Evolutionary conservation across 2,113 vertebrate species (phyloP), one percentile per base, ranked within the genome.

Genomic region (Zonotrichia leucophrys): DNA sequence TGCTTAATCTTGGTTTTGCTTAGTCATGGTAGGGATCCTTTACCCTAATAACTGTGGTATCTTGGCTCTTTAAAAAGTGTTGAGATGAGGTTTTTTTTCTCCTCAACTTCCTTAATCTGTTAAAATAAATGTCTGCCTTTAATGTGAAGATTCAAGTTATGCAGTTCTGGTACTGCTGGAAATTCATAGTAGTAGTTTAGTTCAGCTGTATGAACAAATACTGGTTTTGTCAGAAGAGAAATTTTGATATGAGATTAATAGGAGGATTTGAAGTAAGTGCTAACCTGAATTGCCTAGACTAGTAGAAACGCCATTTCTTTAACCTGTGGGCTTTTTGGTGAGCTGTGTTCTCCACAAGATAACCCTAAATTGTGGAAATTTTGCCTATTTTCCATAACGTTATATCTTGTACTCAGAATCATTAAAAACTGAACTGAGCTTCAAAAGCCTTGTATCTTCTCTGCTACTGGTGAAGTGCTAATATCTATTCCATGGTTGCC

Each of bases 1-100:
- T 87, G 66, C 91, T 47, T 89, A 91, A 86, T 87, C 42, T 94
- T 67, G 28, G 17, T 97, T 97, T 97, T 97, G 97, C 97, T 95
- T 94, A 94, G 96, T 98, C 97, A 98, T 94, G 92, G 93, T 90
- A 89, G 82, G 50, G 76, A 66, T 87, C 55, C 37, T 42, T 68
- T 73, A 21, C 18, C 8, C 16, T 58, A 59, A 33, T 68, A 50
- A 25, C 28, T 85, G 19, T 66, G 11, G 4, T 75, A 12, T 56
- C 31, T 69, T 52, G 31, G 9, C 27, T 85, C 31, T 50, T 92
- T 41, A 28, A 46, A 47, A 47, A 83, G 9, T 19, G 8, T 21
- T 76, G 8, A 5, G 5, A 14, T 63, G 68, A 18, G 1, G 5
- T 25, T 44, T 18, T 10, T 42, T 37, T 39, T 6, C 12, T 56